These are phyloP conservation scores for Ormyrus thymus DNA, from an alignment of 2,888 invertebrate species.

Conservation along the genomic window DNA sequence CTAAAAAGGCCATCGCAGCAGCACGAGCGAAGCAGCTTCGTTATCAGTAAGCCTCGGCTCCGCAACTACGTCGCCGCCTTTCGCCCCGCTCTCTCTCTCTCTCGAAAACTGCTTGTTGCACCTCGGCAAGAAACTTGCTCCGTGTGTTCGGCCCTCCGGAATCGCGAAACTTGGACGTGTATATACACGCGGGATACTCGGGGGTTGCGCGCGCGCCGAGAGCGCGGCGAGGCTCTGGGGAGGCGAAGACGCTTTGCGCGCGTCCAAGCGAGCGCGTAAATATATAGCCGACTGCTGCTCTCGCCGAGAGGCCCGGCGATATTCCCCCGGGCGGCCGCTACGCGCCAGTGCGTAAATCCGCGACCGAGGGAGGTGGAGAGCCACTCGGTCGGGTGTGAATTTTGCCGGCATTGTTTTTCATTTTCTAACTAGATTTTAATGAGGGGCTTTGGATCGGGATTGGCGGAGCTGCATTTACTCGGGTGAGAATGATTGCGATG, in stretches of 20 bases:
- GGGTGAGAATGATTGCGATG: too few relatives aligned
- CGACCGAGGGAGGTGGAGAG: constrained; percentile 59
- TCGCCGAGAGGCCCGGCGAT: neutral
- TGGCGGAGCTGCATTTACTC: too few relatives aligned
- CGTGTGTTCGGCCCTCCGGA: neutral
- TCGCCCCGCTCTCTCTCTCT: constrained; percentile 7
- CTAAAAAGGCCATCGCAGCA: too few relatives aligned
- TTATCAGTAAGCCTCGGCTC: too few relatives aligned
- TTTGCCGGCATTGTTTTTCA: neutral
- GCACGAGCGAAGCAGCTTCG: too few relatives aligned
- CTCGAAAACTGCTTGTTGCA: neutral
- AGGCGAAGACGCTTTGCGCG: constrained; percentile 9
- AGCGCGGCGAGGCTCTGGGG: neutral
- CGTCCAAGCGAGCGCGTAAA: constrained; percentile 28
- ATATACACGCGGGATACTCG: neutral
- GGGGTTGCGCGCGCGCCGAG: neutral
- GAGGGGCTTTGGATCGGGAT: too few relatives aligned
- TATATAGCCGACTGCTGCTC: constrained; percentile 12
- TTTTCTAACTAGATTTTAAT: too few relatives aligned
- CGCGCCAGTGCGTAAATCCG: constrained; percentile 19
- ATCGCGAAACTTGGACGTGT: constrained; percentile 13
- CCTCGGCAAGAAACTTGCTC: neutral
- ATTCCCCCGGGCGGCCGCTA: constrained; percentile 20
- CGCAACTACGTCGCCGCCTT: neutral
- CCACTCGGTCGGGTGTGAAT: constrained; percentile 42